Evolutionary conservation across 2,888 invertebrate genomes (phyloP).

Genomic region (Tholera decimalis): DNA sequence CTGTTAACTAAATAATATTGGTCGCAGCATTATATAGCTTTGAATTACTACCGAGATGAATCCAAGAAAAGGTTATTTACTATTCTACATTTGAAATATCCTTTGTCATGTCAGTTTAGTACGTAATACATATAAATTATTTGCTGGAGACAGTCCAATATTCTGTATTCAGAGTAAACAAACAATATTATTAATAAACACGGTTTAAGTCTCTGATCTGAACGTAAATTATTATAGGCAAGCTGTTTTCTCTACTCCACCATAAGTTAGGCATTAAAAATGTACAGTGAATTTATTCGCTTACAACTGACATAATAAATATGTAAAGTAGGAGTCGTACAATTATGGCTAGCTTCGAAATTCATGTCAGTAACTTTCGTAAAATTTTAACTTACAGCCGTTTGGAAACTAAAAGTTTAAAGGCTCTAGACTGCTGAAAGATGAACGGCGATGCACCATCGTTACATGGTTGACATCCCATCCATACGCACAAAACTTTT

Average conservation of each 20-base stretch:
- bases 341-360: constrained; percentile 45
- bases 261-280: constrained; percentile 48
- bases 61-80: constrained; percentile 45
- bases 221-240: constrained; percentile 53
- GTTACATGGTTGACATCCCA: no score
- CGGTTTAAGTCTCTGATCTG: constrained; percentile 42
- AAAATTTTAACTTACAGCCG: constrained; percentile 34
- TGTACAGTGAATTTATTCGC: constrained; percentile 48
- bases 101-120: constrained; percentile 59
- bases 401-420: constrained; percentile 15
- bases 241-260: constrained; percentile 50
- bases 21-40: constrained; percentile 43
- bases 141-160: constrained; percentile 57
- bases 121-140: constrained; percentile 54
- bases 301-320: constrained; percentile 59
- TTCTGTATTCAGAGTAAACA: constrained; percentile 44
- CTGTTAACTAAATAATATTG: constrained; percentile 49
- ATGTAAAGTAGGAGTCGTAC: constrained; percentile 55
- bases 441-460: no score
- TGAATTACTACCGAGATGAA: constrained; percentile 41
- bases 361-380: constrained; percentile 30
- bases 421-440: no score
- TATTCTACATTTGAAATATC: constrained; percentile 56
- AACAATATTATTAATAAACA: constrained; percentile 52
- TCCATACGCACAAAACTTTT: no score